phyloP scores from a whole-genome alignment of 1,140 invertebrate genomes.

The Pogonomyrmex californicus region DNA sequence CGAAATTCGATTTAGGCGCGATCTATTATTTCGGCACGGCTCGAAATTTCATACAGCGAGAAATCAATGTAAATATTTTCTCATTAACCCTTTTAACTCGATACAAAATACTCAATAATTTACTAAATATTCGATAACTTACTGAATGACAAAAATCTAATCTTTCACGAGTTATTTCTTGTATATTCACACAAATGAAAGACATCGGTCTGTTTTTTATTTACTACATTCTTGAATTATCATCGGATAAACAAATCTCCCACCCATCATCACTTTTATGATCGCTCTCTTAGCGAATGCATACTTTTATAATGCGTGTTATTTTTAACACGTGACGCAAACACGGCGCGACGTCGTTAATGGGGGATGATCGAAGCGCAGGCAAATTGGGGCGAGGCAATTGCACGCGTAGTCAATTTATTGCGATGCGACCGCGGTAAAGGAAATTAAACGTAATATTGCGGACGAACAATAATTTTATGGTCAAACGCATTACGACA shows the following conservation, averaged over 20 bases:
- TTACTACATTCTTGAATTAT: not conserved
- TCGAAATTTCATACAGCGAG: constrained; percentile 20
- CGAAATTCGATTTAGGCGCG: constrained; percentile 7
- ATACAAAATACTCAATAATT: not conserved
- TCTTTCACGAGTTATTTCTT: not conserved
- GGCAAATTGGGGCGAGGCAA: constrained; percentile 40
- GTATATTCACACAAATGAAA: not conserved
- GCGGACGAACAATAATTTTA: constrained; percentile 69
- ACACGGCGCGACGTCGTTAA: constrained; percentile 42
- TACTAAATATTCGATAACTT: not conserved
- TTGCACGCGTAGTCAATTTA: constrained; percentile 62
- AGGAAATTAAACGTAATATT: constrained; percentile 70
- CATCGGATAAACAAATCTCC: not conserved
- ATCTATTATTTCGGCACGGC: not conserved
- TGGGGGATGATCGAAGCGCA: constrained; percentile 55
- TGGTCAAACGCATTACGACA: constrained; percentile 65
- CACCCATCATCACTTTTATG: constrained; percentile 14
- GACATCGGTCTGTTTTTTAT: not conserved
- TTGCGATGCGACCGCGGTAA: constrained; percentile 44
- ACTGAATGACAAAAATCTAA: not conserved
- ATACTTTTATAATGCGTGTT: not conserved
- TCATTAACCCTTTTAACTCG: not conserved
- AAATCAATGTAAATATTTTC: constrained; percentile 6
- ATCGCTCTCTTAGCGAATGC: constrained; percentile 24
- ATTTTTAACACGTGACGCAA: constrained; percentile 10